phyloP scores from a whole-genome alignment of 2,888 invertebrate genomes.

The Parnassius smintheus region DNA sequence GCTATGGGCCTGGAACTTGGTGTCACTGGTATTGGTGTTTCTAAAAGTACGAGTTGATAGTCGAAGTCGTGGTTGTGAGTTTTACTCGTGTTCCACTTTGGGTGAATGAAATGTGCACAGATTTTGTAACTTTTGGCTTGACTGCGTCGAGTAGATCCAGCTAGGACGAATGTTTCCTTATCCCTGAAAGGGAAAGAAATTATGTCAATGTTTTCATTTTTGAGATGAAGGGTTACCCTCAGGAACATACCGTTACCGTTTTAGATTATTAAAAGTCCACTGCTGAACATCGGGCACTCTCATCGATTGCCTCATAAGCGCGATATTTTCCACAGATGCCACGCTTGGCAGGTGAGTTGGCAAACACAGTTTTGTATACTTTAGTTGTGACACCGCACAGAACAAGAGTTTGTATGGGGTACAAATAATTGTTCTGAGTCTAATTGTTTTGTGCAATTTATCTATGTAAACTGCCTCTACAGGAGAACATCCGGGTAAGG shows the following conservation, averaged over 20 bases:
- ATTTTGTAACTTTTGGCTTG: constrained; percentile 44
- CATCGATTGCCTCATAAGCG: too few relatives aligned
- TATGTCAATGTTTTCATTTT: background rate
- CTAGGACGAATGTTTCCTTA: constrained; percentile 49
- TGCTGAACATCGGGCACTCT: too few relatives aligned
- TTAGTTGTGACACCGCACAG: too few relatives aligned
- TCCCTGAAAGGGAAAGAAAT: constrained; percentile 42
- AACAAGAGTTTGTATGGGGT: too few relatives aligned
- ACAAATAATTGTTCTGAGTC: too few relatives aligned
- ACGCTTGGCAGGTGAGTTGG: too few relatives aligned
- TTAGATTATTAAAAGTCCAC: too few relatives aligned
- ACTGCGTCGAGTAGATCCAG: constrained; percentile 56
- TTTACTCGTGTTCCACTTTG: constrained; percentile 47
- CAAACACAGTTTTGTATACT: too few relatives aligned
- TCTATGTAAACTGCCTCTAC: too few relatives aligned
- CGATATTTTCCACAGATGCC: too few relatives aligned
- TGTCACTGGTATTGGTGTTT: constrained; percentile 55
- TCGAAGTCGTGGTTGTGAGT: constrained; percentile 60
- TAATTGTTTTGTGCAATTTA: too few relatives aligned
- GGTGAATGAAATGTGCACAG: constrained; percentile 67
- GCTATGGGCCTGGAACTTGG: constrained; percentile 54
- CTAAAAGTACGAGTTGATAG: constrained; percentile 63
- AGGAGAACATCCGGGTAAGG: too few relatives aligned
- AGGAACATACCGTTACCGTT: background rate
- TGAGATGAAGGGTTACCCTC: background rate